phyloP scores from a whole-genome alignment of 2,113 vertebrate genomes.

The Setophaga coronata region DNA sequence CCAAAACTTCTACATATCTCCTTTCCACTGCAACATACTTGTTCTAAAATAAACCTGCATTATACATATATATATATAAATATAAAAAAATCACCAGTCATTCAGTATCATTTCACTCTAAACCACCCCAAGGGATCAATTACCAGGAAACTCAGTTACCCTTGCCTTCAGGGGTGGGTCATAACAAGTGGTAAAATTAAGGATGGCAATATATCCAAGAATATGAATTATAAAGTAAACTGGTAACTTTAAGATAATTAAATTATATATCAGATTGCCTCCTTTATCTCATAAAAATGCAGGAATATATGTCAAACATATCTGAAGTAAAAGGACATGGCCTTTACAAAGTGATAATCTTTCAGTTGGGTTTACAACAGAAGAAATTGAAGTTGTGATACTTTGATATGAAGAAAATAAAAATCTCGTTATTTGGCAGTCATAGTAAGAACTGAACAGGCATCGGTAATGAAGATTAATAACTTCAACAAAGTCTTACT shows the following conservation, averaged over 20 bases:
- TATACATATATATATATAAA: not conserved
- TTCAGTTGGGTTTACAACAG: not conserved
- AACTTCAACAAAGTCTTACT: not conserved
- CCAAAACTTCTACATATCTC: not conserved
- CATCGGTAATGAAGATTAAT: not conserved
- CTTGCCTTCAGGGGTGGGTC: not conserved
- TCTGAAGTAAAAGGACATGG: not conserved
- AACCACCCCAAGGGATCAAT: not conserved
- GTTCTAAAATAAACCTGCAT: not conserved
- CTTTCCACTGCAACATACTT: not conserved
- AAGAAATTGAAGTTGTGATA: constrained; percentile 9
- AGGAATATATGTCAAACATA: not conserved
- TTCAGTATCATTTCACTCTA: not conserved
- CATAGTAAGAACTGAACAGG: not conserved
- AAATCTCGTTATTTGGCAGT: not conserved
- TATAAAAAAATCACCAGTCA: not conserved
- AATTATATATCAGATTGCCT: not conserved
- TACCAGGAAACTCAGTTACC: not conserved
- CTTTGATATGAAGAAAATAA: not conserved
- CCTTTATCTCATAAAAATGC: constrained; percentile 7
- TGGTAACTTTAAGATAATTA: not conserved
- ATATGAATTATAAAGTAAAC: not conserved
- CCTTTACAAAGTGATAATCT: constrained; percentile 7
- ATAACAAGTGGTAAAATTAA: not conserved
- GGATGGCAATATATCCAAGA: not conserved